phyloP scores from a whole-genome alignment of 2,113 vertebrate species.

The Galbula dea region DNA sequence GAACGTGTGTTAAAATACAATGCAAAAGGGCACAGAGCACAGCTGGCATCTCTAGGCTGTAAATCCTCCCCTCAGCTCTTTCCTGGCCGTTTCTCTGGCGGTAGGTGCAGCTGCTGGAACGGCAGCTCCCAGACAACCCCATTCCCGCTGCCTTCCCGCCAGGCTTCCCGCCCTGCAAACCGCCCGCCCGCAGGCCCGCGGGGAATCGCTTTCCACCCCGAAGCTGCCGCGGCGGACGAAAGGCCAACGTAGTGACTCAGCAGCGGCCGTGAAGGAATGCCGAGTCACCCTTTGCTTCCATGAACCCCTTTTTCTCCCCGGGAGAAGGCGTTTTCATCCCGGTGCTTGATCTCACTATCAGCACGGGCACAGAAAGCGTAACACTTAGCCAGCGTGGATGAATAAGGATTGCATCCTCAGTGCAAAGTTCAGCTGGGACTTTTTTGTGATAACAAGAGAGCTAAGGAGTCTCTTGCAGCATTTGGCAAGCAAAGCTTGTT shows the following conservation, averaged over 20 bases:
- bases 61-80: fast-evolving
- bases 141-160: not conserved
- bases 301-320: fast-evolving
- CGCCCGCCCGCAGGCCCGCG: not conserved
- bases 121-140: not conserved
- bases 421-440: fast-evolving
- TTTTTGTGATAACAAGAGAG: not conserved
- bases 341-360: not conserved
- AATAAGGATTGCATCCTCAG: not conserved
- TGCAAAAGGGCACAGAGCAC: not conserved
- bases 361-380: fast-evolving
- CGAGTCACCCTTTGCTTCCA: not conserved
- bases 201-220: not conserved
- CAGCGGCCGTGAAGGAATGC: not conserved
- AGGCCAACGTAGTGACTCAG: not conserved
- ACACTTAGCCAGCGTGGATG: fast-evolving
- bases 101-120: not conserved
- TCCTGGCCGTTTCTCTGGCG: not conserved
- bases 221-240: fast-evolving
- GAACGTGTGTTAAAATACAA: fast-evolving
- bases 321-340: not conserved
- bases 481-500: not conserved
- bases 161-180: not conserved
- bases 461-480: not conserved
- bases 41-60: fast-evolving